Evolutionary conservation across 2,113 vertebrate genomes (phyloP).

Genomic region (Zosterops borbonicus): DNA sequence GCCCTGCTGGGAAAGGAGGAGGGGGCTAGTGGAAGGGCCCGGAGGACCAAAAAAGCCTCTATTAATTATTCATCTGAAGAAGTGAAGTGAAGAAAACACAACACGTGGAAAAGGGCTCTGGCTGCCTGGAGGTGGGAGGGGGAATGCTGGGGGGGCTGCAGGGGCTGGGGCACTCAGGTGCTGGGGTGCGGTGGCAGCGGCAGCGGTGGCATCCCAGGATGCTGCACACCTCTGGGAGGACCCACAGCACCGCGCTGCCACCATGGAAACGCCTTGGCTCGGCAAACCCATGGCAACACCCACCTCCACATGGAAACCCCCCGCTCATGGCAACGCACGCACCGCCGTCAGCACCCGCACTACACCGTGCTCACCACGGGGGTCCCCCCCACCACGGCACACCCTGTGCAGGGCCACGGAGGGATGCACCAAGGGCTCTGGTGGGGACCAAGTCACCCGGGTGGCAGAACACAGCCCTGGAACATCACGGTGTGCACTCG

Average conservation of each 20-base stretch:
- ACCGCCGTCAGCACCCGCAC: not conserved
- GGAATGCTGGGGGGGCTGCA: too few relatives aligned
- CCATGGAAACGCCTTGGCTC: slow-evolving; percentile 45
- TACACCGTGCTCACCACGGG: not conserved
- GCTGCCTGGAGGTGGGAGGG: not conserved
- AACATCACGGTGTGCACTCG: fast-evolving
- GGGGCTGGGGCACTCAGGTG: not conserved
- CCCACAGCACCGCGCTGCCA: not conserved
- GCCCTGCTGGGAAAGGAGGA: not conserved
- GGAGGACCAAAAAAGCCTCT: slow-evolving; percentile 53
- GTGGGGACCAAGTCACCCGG: fast-evolving
- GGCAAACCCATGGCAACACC: slow-evolving; percentile 53
- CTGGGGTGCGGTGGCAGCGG: not conserved
- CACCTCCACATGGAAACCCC: slow-evolving; percentile 53
- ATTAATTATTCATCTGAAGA: slow-evolving; percentile 67
- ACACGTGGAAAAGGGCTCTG: slow-evolving; percentile 16
- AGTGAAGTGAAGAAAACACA: slow-evolving; percentile 61
- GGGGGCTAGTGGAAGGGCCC: not conserved
- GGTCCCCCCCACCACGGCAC: not conserved
- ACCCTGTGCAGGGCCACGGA: fast-evolving
- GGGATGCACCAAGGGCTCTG: fast-evolving
- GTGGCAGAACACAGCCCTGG: fast-evolving
- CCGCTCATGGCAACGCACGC: not conserved
- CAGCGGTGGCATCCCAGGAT: not conserved
- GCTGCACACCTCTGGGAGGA: slow-evolving; percentile 20